A percentile compares a stretch with the other conserved stretches of the same genome.
Evolutionary conservation across 2,113 vertebrate genomes (phyloP).

Genomic region (Plectropomus leopardus): DNA sequence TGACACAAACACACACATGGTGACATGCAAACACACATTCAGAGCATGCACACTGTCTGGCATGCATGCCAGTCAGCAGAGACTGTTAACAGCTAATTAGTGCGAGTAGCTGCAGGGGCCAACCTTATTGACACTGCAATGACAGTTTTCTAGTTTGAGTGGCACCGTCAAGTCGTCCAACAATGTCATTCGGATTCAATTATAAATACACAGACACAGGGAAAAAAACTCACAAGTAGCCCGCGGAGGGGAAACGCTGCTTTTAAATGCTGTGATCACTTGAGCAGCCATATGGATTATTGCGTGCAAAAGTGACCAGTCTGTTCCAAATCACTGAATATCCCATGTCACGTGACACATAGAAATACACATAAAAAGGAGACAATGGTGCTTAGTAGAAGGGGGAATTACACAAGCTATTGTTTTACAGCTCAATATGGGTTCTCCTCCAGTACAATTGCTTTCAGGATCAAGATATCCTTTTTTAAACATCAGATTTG

Average conservation of each 20-base stretch:
- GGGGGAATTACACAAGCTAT: conserved; percentile 55
- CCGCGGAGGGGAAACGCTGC: not conserved
- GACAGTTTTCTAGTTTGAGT: conserved; percentile 68
- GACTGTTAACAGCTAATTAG: conserved; percentile 77
- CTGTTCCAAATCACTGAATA: conserved; percentile 12
- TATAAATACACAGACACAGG: conserved; percentile 48
- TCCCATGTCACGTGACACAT: not conserved
- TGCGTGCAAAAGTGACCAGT: conserved; percentile 30
- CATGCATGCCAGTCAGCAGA: conserved; percentile 39
- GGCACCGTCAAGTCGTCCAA: conserved; percentile 49
- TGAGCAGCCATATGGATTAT: conserved; percentile 10
- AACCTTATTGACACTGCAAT: conserved; percentile 65
- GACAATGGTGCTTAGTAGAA: conserved; percentile 36
- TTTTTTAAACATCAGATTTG: conserved; percentile 10
- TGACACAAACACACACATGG: not conserved
- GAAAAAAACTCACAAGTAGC: conserved; percentile 22
- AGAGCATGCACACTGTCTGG: conserved; percentile 36
- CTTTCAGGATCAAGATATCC: conserved; percentile 25
- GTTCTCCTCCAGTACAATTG: conserved; percentile 31
- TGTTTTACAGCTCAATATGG: conserved; percentile 46
- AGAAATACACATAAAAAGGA: conserved; percentile 16
- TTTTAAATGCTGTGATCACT: conserved; percentile 16
- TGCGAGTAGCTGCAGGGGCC: conserved; percentile 60
- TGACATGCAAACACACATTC: not conserved
- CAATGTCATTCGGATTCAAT: conserved; percentile 54